Evolutionary conservation across 2,888 invertebrate species (phyloP), one percentile per base, ranked within the genome.

Genomic region (Xanthorhoe spadicearia): DNA sequence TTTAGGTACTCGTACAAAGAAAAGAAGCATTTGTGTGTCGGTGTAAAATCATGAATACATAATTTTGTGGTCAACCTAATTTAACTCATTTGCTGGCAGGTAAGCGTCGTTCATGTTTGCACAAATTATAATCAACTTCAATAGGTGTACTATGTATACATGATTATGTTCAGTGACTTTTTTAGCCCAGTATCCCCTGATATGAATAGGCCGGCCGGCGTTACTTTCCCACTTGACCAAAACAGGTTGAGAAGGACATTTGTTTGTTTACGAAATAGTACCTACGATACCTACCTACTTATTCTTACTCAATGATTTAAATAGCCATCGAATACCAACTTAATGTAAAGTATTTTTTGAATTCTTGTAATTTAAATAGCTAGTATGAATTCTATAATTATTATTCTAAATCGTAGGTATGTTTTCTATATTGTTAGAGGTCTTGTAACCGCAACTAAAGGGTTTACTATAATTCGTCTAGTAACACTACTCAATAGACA

Each of bases 161-260:
- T 4, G 13, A 43, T 23, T 23, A 43, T 13, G 13, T 13, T 43
- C 38, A 43, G 38, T 43, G 38, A 43, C 38, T 43, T 43, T 13
- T 28, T 46, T 56, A 4, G 0, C 46, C 56, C 46, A 15, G 15
- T 46, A 19, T 56, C 46, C 28, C 23, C 23, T 43, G n/a, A 9
- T 57, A 43, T 19, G 18, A 38, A 51, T 19, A 18, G 35, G 35
- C 38, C 51, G 51, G 35, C 28, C 9, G 43, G 46, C 7, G 52
- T 46, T 55, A 61, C 54, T 15, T 49, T 55, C 35, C 60, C 18
- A n/a, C 46, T 38, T 57, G 61, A 63, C 35, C 48, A 49, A 62
- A 62, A 62, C 56, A 43, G 55, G 55, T 56, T n/a, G 23, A 38
- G 55, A 62, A 62, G 49, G 61, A 55, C 61, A 61, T 48, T 49